Evolutionary conservation across 53 echinoderm and acorn worm species (phyloP).

Genomic region (Holothuria scabra): DNA sequence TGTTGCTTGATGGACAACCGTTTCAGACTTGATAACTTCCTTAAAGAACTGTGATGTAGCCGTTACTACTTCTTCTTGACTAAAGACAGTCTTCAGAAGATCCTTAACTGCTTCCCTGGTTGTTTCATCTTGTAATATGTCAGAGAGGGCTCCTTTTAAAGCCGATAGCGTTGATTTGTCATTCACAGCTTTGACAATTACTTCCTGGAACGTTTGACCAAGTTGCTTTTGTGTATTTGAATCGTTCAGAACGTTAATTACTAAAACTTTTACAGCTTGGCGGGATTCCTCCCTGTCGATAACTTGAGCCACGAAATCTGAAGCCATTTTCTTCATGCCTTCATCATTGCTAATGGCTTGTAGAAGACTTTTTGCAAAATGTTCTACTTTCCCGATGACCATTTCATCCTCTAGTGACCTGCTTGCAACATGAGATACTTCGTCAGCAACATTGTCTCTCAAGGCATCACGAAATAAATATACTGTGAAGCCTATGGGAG

Average conservation of each 20-base stretch:
- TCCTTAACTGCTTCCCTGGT: constrained; percentile 61
- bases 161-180: constrained; percentile 58
- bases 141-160: constrained; percentile 62
- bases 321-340: constrained; percentile 66
- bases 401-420: constrained; percentile 80
- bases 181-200: constrained; percentile 62
- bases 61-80: constrained; percentile 62
- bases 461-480: constrained; percentile 81
- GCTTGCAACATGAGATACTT: constrained; percentile 84
- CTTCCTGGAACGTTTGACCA: constrained; percentile 64
- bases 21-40: constrained; percentile 73
- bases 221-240: constrained; percentile 67
- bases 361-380: constrained; percentile 81
- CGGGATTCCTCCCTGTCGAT: constrained; percentile 66
- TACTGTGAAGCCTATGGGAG: constrained; percentile 53
- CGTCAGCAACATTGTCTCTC: constrained; percentile 79
- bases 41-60: constrained; percentile 70
- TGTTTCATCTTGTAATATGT: constrained; percentile 71
- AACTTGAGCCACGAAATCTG: constrained; percentile 72
- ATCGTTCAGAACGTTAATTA: constrained; percentile 69
- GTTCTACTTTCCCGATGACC: constrained; percentile 75
- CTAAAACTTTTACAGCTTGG: constrained; percentile 54
- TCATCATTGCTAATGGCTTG: constrained; percentile 75
- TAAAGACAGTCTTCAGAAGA: constrained; percentile 68
- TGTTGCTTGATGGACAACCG: constrained; percentile 76